Evolutionary conservation across 2,888 invertebrate genomes (phyloP).

Genomic region (Drosophila buzzatii): DNA sequence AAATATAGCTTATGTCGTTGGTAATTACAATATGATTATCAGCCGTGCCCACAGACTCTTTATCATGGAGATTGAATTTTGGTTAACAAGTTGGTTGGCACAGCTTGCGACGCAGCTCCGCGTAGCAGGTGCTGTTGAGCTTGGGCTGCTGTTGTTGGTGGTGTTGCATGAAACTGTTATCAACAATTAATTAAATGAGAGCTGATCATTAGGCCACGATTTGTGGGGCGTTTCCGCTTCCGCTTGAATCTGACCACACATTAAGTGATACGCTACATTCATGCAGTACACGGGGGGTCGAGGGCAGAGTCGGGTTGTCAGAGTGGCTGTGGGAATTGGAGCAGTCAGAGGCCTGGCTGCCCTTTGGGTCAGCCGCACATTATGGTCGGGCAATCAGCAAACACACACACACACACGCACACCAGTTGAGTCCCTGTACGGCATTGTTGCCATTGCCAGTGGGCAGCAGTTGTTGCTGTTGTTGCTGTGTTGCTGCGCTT

Average conservation of each 20-base stretch:
- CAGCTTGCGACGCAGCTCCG: constrained; percentile 49
- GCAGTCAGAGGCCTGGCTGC: constrained; percentile 24
- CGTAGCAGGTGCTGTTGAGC: constrained; percentile 14
- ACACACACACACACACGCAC: constrained; percentile 22
- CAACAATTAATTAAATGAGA: constrained; percentile 80
- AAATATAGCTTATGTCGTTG: constrained; percentile 5
- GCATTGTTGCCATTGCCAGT: constrained; percentile 47
- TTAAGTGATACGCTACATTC: constrained; percentile 62
- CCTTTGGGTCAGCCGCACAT: constrained; percentile 37
- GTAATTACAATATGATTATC: constrained; percentile 26
- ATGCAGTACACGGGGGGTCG: constrained; percentile 10
- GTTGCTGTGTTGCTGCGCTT: constrained; percentile 41
- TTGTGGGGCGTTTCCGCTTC: constrained; percentile 76
- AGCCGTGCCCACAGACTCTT: constrained; percentile 16
- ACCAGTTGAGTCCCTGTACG: constrained; percentile 31
- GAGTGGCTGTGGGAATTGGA: constrained; percentile 3
- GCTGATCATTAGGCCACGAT: constrained; percentile 78
- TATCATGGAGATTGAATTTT: constrained; percentile 34
- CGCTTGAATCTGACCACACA: constrained; percentile 59
- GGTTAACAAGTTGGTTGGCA: constrained; percentile 14
- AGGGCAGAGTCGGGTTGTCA: background rate
- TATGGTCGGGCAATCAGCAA: constrained; percentile 64
- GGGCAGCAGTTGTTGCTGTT: constrained; percentile 36
- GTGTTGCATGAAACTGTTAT: constrained; percentile 64
- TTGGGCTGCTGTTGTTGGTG: background rate